phyloP scores from a whole-genome alignment of 2,888 invertebrate species.

The Chamaedrilus cognettii region DNA sequence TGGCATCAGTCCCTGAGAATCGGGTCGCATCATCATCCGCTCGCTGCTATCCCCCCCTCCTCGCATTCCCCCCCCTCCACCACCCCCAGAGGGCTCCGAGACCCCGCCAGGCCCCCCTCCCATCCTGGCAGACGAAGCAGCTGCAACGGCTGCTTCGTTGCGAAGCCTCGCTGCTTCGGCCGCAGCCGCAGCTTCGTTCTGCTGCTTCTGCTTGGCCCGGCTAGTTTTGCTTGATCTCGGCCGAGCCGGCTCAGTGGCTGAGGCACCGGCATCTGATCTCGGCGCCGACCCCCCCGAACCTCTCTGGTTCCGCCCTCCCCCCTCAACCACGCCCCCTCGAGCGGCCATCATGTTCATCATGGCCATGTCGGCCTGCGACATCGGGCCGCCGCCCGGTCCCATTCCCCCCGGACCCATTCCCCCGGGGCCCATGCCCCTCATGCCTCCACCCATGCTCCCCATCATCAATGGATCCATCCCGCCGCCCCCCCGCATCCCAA shows the following conservation, averaged over 20 bases:
- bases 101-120: constrained; percentile 9
- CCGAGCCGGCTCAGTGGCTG: constrained; percentile 7
- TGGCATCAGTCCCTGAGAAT: too few species aligned
- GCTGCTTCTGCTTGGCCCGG: constrained; percentile 4
- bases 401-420: constrained; percentile 11
- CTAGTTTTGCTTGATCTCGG: background rate
- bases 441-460: background rate
- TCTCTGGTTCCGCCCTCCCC: background rate
- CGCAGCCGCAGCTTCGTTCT: constrained; percentile 7
- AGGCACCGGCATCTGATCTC: too few species aligned
- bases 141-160: constrained; percentile 12
- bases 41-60: too few species aligned
- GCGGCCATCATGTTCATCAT: constrained; percentile 6
- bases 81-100: background rate
- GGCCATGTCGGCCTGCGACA: background rate
- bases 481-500: too few species aligned
- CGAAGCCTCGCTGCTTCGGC: constrained; percentile 13
- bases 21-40: constrained; percentile 10
- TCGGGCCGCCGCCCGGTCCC: background rate
- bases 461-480: too few species aligned
- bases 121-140: too few species aligned
- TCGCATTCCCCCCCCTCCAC: constrained; percentile 4
- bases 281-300: background rate
- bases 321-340: too few species aligned
- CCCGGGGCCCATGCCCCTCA: constrained; percentile 18